Conservation (phyloP, 2,113 vertebrate species). For the Prinia subflava region DNA sequence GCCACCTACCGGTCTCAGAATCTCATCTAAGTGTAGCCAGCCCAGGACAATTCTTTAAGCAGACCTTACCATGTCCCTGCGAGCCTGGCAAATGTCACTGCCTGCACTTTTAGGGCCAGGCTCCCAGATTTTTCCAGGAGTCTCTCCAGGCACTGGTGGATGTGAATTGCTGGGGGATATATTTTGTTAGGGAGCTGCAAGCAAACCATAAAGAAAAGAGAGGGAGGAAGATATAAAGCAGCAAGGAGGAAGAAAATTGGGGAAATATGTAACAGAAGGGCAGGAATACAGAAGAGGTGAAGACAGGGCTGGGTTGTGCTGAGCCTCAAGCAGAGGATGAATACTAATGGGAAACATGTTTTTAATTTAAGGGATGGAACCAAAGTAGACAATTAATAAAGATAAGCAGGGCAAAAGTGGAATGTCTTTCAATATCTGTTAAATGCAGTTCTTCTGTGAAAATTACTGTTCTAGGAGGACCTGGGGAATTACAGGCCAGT, state of each 20-base stretch:
- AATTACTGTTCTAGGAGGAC: constrained; percentile 16
- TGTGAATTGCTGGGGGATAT: not conserved
- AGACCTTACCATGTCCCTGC: not conserved
- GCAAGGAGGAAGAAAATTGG: not conserved
- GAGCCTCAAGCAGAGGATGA: not conserved
- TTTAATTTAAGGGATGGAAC: constrained; percentile 33
- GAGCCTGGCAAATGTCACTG: not conserved
- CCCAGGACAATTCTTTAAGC: not conserved
- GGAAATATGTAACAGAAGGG: not conserved
- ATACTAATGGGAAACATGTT: not conserved
- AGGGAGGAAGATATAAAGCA: not conserved
- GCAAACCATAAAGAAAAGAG: not conserved
- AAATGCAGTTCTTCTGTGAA: constrained; percentile 25
- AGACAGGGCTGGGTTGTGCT: not conserved
- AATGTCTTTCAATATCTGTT: constrained; percentile 11
- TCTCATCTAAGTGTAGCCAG: not conserved
- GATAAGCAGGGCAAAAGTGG: constrained; percentile 33
- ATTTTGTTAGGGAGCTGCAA: not conserved
- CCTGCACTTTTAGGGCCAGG: not conserved
- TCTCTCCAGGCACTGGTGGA: not conserved
- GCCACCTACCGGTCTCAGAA: not conserved
- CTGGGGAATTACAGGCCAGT: constrained; percentile 49
- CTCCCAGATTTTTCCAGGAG: not conserved
- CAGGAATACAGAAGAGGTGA: not conserved
- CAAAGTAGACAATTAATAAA: constrained; percentile 39